Conservation (phyloP, 2,797 vertebrate species). For the Chromis chromis region DNA sequence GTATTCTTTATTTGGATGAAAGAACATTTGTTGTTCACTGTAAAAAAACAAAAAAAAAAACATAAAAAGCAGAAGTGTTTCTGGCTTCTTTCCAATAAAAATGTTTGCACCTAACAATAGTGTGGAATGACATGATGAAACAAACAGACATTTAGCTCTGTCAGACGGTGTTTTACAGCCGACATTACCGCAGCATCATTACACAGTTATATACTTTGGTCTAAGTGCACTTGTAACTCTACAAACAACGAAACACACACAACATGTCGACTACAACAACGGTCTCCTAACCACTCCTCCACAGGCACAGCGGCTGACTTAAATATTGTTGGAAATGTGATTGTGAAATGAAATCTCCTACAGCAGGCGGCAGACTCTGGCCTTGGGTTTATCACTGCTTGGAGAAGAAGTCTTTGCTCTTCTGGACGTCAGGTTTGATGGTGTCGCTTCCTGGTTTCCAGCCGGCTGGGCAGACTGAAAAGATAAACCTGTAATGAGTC, state of each 20-base stretch:
- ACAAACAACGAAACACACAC: constrained; percentile 41
- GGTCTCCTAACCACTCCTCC: constrained; percentile 19
- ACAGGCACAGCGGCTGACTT: constrained; percentile 55
- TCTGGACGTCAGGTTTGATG: constrained; percentile 96
- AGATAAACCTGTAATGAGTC: constrained; percentile 68
- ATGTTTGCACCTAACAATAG: constrained; percentile 17
- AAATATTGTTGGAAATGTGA: constrained; percentile 60
- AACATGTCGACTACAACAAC: constrained; percentile 21
- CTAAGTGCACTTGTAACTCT: constrained; percentile 31
- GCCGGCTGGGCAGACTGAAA: constrained; percentile 96
- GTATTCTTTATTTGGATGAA: constrained; percentile 45
- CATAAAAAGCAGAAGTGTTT: background rate
- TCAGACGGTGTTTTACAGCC: constrained; percentile 18
- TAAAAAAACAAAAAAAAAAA: constrained; percentile 9
- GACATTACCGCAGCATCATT: constrained; percentile 25
- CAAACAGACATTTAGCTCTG: constrained; percentile 23
- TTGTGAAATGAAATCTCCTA: constrained; percentile 64
- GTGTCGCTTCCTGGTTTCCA: constrained; percentile 99
- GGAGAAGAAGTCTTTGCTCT: constrained; percentile 97
- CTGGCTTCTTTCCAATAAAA: constrained; percentile 18
- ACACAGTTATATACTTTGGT: constrained; percentile 47
- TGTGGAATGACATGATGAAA: constrained; percentile 23
- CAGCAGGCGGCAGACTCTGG: constrained; percentile 72
- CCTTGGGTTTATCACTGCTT: constrained; percentile 89
- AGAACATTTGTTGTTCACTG: constrained; percentile 14